Conservation (phyloP, 2,113 vertebrate genomes). For the Alaudala cheleensis region DNA sequence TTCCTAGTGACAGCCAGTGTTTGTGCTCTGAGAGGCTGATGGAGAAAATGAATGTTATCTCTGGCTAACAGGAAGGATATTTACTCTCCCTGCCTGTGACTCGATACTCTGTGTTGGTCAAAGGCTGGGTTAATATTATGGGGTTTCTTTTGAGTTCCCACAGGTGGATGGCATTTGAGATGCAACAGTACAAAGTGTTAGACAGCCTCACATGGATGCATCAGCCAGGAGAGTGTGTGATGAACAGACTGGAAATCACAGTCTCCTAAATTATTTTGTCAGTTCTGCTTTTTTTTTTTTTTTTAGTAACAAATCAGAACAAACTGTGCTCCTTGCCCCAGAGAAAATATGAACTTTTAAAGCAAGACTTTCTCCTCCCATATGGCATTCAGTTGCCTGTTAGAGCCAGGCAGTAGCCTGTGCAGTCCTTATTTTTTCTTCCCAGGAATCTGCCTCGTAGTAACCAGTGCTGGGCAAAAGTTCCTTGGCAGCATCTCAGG, state of each 20-base stretch:
- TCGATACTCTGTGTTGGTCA: not conserved
- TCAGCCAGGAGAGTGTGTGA: not conserved
- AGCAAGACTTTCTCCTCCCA: not conserved
- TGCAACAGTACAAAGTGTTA: not conserved
- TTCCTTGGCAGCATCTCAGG: not conserved
- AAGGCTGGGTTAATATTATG: not conserved
- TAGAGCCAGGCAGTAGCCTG: not conserved
- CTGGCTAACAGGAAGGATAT: not conserved
- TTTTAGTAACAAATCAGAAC: conserved; percentile 2
- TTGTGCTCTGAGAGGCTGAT: not conserved
- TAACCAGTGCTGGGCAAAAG: not conserved
- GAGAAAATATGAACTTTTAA: not conserved
- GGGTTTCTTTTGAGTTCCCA: not conserved
- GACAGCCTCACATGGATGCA: not conserved
- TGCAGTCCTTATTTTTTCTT: not conserved
- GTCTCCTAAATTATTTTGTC: not conserved
- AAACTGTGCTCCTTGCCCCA: not conserved
- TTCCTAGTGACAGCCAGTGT: not conserved
- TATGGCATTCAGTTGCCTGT: not conserved
- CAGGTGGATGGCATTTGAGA: not conserved
- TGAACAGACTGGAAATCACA: not conserved
- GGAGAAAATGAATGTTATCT: conserved; percentile 21
- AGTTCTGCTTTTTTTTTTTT: not conserved
- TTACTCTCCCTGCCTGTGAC: not conserved
- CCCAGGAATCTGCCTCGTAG: not conserved